Conservation (phyloP, 2,888 invertebrate species). For the Drosophila picticornis region DNA sequence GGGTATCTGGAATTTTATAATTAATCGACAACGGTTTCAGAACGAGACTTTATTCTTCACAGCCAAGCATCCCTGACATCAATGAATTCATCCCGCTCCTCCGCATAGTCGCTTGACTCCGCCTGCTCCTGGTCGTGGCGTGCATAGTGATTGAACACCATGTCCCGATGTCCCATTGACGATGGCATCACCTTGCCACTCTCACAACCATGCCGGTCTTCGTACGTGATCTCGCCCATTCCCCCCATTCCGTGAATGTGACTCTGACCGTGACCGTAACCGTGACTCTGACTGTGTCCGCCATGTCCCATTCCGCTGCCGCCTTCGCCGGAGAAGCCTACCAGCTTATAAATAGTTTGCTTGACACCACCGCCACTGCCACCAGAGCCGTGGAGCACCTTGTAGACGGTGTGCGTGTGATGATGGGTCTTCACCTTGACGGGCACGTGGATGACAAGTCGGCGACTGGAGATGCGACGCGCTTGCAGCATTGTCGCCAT, state of each 20-base stretch:
- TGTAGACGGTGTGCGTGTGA: slow-evolving; percentile 89
- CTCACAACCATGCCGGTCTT: slow-evolving; percentile 73
- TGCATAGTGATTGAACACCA: slow-evolving; percentile 83
- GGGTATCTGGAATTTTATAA: slow-evolving; percentile 70
- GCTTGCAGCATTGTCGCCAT: slow-evolving; percentile 69
- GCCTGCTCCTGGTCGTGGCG: slow-evolving; percentile 74
- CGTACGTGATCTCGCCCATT: slow-evolving; percentile 74
- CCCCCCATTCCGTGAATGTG: slow-evolving; percentile 52
- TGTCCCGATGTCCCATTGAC: slow-evolving; percentile 67
- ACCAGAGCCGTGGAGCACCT: slow-evolving; percentile 89
- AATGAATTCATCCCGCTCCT: slow-evolving; percentile 74
- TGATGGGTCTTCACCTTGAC: slow-evolving; percentile 91
- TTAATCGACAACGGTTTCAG: slow-evolving; percentile 64
- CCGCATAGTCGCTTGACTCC: slow-evolving; percentile 57
- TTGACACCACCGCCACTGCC: slow-evolving; percentile 85
- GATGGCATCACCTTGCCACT: slow-evolving; percentile 66
- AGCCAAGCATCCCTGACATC: slow-evolving; percentile 76
- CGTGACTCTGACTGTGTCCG: slow-evolving; percentile 85
- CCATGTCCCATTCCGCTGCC: slow-evolving; percentile 85
- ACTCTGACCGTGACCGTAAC: slow-evolving; percentile 45
- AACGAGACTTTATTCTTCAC: slow-evolving; percentile 64
- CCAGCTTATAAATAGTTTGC: slow-evolving; percentile 80
- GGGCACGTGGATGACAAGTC: slow-evolving; percentile 92
- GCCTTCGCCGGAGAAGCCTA: slow-evolving; percentile 71
- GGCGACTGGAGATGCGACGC: slow-evolving; percentile 86